phyloP scores from a whole-genome alignment of 2,888 invertebrate genomes.

The Drosophila monieri region DNA sequence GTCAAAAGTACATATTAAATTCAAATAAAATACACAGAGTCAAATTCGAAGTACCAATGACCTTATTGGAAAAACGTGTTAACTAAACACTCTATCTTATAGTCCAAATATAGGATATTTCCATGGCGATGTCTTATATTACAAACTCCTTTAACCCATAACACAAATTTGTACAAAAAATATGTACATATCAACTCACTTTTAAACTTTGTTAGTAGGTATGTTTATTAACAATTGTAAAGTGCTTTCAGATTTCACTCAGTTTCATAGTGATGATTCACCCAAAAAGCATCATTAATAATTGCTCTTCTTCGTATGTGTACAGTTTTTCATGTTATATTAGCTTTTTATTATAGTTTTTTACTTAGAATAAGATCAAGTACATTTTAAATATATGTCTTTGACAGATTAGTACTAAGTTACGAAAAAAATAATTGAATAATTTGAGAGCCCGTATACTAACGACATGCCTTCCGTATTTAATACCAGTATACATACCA shows the following conservation, averaged over 20 bases:
- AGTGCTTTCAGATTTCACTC: constrained; percentile 12
- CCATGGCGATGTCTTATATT: too few species aligned
- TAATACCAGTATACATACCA: neutral
- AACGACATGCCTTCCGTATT: constrained; percentile 2
- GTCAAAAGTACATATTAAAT: too few species aligned
- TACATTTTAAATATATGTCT: constrained; percentile 25
- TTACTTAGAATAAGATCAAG: constrained; percentile 26
- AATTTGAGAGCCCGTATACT: constrained; percentile 25
- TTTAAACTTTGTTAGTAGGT: constrained; percentile 27
- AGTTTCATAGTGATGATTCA: neutral
- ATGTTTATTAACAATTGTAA: constrained; percentile 34
- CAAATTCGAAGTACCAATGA: too few species aligned
- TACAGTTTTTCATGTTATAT: constrained; percentile 13
- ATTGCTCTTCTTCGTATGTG: neutral
- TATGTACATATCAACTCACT: neutral
- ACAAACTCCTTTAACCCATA: too few species aligned
- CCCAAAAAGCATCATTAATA: constrained; percentile 14
- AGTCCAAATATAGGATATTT: too few species aligned
- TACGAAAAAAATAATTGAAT: constrained; percentile 14
- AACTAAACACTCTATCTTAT: too few species aligned
- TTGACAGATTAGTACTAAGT: constrained; percentile 39
- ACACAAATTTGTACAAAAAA: neutral
- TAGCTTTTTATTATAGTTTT: constrained; percentile 13
- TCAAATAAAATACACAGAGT: too few species aligned
- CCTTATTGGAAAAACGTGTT: too few species aligned